A percentile compares a stretch with the other conserved stretches of the same genome.
These are phyloP conservation scores for Ormyrus pomaceus DNA, from an alignment of 2,888 invertebrate genomes.

Conservation along the genomic window DNA sequence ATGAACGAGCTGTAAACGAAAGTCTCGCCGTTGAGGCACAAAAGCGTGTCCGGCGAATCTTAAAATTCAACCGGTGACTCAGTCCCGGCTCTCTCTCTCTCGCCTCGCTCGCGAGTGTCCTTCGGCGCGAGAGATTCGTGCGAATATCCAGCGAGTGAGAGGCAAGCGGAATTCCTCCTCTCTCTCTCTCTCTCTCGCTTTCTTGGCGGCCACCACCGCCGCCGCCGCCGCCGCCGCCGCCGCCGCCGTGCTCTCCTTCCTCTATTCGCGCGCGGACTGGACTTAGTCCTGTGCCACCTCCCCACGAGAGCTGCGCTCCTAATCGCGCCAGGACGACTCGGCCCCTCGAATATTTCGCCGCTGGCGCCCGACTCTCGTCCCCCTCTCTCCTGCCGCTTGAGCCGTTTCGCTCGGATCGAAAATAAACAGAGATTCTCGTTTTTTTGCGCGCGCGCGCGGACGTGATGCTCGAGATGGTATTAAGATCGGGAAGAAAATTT, in stretches of 20 bases:
- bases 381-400: conserved; percentile 13
- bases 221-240: too few relatives aligned
- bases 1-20: conserved; percentile 47
- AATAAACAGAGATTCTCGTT: neutral
- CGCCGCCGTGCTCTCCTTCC: conserved; percentile 53
- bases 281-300: conserved; percentile 72
- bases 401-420: neutral
- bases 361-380: conserved; percentile 47
- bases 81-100: conserved; percentile 6
- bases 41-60: conserved; percentile 19
- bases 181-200: conserved; percentile 20
- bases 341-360: conserved; percentile 69
- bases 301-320: conserved; percentile 68
- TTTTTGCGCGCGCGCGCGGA: neutral
- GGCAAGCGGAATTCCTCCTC: conserved; percentile 21
- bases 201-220: neutral
- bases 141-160: conserved; percentile 45
- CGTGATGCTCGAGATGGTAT: neutral
- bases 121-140: conserved; percentile 33
- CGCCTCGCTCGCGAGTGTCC: conserved; percentile 9
- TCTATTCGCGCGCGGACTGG: conserved; percentile 55
- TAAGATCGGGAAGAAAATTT: conserved; percentile 15
- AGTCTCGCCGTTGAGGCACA: conserved; percentile 8
- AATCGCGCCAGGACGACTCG: conserved; percentile 72
- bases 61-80: conserved; percentile 45